Percentiles rank a stretch among this genome's conserved stretches.
Evolutionary conservation across 2,797 vertebrate genomes (phyloP).

Genomic region (Pseudocheirus occidentalis): DNA sequence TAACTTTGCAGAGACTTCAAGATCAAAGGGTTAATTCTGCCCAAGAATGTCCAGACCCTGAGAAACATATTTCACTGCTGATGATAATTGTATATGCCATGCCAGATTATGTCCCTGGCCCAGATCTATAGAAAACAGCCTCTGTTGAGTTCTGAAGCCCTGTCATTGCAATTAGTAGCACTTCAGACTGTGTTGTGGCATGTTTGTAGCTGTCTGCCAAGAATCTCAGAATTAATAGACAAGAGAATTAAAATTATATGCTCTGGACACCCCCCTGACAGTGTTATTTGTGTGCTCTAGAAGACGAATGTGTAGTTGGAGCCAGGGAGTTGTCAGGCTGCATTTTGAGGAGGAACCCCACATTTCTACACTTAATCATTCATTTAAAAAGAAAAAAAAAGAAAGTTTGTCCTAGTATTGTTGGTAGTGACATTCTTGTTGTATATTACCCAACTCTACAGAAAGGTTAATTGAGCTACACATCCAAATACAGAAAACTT

Average conservation of each 20-base stretch:
- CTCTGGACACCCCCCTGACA: background rate
- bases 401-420: conserved; percentile 23
- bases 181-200: conserved; percentile 25
- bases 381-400: background rate
- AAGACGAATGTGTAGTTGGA: background rate
- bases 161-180: conserved; percentile 18
- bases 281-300: background rate
- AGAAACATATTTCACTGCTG: background rate
- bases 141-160: background rate
- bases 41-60: background rate
- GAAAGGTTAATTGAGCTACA: background rate
- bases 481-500: background rate
- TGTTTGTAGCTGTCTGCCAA: background rate
- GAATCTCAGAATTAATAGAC: background rate
- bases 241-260: conserved; percentile 6
- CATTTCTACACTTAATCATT: conserved; percentile 1
- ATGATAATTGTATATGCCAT: background rate
- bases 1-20: background rate
- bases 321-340: background rate
- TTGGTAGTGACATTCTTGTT: background rate
- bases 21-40: background rate
- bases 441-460: background rate
- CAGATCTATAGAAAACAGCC: background rate
- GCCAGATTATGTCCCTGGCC: background rate
- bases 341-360: background rate